phyloP scores from a whole-genome alignment of 2,888 invertebrate species.

The Ormyrus rosae region DNA sequence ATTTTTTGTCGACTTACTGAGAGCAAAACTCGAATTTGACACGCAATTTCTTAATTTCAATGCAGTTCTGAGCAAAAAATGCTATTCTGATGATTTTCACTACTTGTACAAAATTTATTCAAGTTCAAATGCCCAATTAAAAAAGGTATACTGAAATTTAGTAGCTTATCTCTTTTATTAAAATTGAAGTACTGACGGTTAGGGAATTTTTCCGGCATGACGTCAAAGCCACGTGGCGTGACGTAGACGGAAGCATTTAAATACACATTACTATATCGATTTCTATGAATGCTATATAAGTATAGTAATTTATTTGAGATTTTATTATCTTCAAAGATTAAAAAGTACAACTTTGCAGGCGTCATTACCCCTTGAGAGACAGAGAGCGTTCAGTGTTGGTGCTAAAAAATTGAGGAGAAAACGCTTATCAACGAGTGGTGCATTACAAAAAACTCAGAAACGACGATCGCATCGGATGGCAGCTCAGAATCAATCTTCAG shows the following conservation, averaged over 20 bases:
- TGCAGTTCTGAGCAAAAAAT: conserved; percentile 60
- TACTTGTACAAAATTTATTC: conserved; percentile 65
- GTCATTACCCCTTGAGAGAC: conserved; percentile 24
- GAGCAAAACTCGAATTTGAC: conserved; percentile 69
- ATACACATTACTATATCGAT: too few relatives aligned
- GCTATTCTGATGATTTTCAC: conserved; percentile 35
- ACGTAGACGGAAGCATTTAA: too few relatives aligned
- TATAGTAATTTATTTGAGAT: too few relatives aligned
- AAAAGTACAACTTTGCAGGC: conserved; percentile 9
- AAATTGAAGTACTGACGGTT: too few relatives aligned
- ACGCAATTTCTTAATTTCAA: conserved; percentile 68
- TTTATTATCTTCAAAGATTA: too few relatives aligned
- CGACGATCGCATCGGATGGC: neutral
- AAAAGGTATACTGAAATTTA: too few relatives aligned
- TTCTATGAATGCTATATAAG: too few relatives aligned
- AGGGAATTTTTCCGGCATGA: too few relatives aligned
- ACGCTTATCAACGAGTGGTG: neutral
- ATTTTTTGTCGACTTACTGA: conserved; percentile 66
- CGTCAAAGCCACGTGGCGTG: too few relatives aligned
- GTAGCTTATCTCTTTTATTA: too few relatives aligned
- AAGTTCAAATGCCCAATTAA: neutral
- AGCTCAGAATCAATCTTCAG: neutral
- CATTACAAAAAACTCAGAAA: conserved; percentile 6
- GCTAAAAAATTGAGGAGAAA: conserved; percentile 11
- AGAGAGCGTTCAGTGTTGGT: neutral